Percentiles rank a stretch among this genome's conserved stretches.
These are phyloP conservation scores for Anabacerthia variegaticeps DNA, from an alignment of 2,797 vertebrate species.

Conservation along the genomic window DNA sequence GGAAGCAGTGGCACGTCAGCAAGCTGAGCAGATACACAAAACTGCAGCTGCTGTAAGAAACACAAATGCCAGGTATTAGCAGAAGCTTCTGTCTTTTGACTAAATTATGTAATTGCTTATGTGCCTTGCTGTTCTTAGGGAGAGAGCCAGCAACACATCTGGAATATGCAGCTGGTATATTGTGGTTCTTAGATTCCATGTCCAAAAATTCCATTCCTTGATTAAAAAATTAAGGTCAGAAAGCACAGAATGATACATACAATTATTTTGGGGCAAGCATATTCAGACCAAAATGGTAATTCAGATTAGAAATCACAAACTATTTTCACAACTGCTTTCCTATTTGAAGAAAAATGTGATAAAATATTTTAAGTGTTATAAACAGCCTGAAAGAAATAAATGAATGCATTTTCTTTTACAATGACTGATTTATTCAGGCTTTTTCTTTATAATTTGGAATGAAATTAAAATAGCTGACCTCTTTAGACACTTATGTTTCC, in stretches of 20 bases:
- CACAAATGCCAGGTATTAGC: neutral
- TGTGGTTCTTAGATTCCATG: neutral
- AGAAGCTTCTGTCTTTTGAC: neutral
- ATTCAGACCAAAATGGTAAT: neutral
- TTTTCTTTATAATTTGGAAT: neutral
- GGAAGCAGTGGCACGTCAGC: neutral
- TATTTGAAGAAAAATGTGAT: neutral
- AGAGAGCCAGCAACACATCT: neutral
- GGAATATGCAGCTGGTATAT: neutral
- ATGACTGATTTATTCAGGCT: neutral
- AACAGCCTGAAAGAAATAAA: neutral
- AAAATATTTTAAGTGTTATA: neutral
- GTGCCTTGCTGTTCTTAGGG: neutral
- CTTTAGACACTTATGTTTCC: neutral
- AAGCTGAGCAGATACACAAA: neutral
- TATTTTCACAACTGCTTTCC: neutral
- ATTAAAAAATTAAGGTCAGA: slow-evolving; percentile 9
- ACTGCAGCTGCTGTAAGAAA: slow-evolving; percentile 11
- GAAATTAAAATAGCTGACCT: neutral
- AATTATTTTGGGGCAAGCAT: neutral
- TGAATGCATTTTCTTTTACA: neutral
- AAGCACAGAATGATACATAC: neutral
- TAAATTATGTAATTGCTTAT: slow-evolving; percentile 22
- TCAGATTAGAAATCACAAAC: neutral
- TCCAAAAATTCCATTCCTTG: neutral